These are phyloP conservation scores for Chamaedrilus cognettii DNA, from an alignment of 2,888 invertebrate genomes.

Conservation along the genomic window DNA sequence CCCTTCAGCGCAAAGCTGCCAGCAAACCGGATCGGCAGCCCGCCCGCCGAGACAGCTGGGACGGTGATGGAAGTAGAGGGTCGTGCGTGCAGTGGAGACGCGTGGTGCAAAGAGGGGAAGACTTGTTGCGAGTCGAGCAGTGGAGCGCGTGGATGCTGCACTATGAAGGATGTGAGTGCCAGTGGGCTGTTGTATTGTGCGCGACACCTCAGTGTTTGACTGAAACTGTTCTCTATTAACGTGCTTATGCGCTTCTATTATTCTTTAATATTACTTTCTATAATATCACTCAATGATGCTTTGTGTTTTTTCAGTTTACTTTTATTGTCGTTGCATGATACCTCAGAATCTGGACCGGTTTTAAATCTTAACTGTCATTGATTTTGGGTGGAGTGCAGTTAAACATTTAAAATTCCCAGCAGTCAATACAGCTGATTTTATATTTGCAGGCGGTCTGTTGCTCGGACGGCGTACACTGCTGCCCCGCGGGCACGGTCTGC, in stretches of 20 bases:
- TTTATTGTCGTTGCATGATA: no score
- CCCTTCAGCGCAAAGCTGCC: not conserved
- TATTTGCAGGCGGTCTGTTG: slow-evolving; percentile 39
- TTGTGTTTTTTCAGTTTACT: no score
- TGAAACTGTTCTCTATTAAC: not conserved
- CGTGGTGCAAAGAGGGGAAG: not conserved
- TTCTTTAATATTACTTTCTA: no score
- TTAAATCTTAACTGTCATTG: no score
- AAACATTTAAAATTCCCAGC: no score
- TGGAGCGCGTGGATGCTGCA: not conserved
- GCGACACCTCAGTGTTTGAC: no score
- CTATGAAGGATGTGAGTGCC: not conserved
- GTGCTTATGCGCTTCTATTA: no score
- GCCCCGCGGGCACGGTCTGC: slow-evolving; percentile 44
- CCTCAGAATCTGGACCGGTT: no score
- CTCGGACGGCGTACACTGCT: slow-evolving; percentile 48
- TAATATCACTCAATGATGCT: no score
- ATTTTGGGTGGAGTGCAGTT: no score
- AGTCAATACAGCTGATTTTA: no score
- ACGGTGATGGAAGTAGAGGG: not conserved
- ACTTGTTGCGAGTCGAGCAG: not conserved
- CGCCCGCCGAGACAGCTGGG: not conserved
- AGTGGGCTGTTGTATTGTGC: no score
- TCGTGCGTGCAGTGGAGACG: not conserved
- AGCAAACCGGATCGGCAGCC: not conserved